Conservation (phyloP, 2,113 vertebrate species). For the Furnarius figulus region DNA sequence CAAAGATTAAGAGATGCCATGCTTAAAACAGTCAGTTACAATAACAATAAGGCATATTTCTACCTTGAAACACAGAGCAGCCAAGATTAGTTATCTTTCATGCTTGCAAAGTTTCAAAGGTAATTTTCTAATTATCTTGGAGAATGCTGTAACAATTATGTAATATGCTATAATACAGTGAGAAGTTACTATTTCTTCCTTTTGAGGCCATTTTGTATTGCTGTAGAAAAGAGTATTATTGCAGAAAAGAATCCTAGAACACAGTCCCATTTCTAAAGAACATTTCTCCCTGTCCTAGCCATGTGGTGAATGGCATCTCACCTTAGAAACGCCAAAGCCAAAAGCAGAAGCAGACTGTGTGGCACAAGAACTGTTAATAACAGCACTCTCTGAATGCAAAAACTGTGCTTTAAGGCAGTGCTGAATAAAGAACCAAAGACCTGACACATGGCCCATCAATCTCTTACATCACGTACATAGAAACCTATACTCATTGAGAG, state of each 20-base stretch:
- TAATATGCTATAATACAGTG: neutral
- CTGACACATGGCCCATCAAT: neutral
- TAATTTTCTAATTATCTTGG: neutral
- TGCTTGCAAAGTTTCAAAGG: neutral
- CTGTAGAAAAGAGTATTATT: neutral
- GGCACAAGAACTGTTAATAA: neutral
- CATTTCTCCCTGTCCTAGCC: neutral
- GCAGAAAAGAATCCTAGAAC: neutral
- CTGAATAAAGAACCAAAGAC: neutral
- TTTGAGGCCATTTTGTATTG: neutral
- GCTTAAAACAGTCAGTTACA: neutral
- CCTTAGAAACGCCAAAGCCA: neutral
- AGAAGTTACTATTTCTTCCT: neutral
- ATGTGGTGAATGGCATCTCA: neutral
- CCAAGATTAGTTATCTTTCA: neutral
- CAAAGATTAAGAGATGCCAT: neutral
- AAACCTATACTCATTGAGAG: accelerated
- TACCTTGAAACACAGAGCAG: neutral
- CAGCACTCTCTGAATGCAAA: neutral
- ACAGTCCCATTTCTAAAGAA: neutral
- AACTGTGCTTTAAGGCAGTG: neutral
- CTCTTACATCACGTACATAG: neutral
- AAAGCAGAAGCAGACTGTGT: neutral
- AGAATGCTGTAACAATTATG: neutral
- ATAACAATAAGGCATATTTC: neutral